Conservation (phyloP, 1,140 invertebrate species). For the Cyclina sinensis region DNA sequence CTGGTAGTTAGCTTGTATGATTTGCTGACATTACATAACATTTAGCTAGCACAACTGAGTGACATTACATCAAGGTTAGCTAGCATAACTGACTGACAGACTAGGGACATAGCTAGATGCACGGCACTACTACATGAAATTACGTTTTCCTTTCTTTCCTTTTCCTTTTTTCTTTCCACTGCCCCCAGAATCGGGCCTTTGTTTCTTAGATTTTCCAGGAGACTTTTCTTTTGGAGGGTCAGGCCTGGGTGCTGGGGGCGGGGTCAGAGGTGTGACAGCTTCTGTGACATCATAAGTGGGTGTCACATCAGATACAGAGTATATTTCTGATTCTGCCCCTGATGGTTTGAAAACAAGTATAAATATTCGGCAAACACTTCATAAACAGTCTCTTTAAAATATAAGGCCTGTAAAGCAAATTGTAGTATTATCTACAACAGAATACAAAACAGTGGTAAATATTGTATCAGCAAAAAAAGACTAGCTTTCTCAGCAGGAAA, state of each 20-base stretch:
- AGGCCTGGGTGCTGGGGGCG: constrained; percentile 47
- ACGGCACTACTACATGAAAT: constrained; percentile 19
- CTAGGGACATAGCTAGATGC: not conserved
- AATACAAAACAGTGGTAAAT: no score
- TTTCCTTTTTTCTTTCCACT: constrained; percentile 63
- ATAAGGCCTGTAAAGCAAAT: no score
- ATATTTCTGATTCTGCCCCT: constrained; percentile 63
- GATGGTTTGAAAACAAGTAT: constrained; percentile 13
- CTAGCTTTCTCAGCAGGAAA: no score
- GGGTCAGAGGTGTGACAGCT: constrained; percentile 39
- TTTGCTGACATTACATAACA: no score
- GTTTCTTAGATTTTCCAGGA: constrained; percentile 25
- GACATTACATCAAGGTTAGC: not conserved
- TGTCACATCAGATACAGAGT: constrained; percentile 18
- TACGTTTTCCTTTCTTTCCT: constrained; percentile 66
- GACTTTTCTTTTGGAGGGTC: constrained; percentile 18
- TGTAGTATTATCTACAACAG: no score
- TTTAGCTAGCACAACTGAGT: constrained; percentile 25
- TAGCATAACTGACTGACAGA: constrained; percentile 14
- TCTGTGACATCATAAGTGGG: constrained; percentile 13
- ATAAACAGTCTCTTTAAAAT: no score
- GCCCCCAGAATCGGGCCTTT: constrained; percentile 26
- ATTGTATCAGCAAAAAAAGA: no score
- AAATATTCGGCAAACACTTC: no score
- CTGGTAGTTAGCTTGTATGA: no score